Conservation (phyloP, 2,888 invertebrate genomes). For the Opisthograptis luteolata region DNA sequence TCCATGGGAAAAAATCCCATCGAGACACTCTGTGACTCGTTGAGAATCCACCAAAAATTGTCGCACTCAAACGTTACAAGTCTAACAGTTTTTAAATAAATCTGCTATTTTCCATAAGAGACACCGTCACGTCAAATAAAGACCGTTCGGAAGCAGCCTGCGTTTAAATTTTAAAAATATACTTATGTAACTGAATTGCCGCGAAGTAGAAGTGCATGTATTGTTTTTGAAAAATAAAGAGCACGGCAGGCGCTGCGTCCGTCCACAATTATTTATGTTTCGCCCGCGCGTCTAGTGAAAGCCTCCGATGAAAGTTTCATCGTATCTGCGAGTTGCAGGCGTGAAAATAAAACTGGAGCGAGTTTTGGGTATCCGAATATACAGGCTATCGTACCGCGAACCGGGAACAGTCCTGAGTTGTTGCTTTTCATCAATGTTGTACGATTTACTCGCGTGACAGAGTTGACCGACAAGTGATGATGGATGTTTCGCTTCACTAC, state of each 20-base stretch:
- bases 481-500: conserved; percentile 22
- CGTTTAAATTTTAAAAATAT: conserved; percentile 20
- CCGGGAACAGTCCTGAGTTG: conserved; percentile 40
- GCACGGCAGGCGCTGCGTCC: conserved; percentile 28
- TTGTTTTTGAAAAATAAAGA: conserved; percentile 39
- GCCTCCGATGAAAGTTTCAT: conserved; percentile 81
- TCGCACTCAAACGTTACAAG: too few species aligned
- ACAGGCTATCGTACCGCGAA: conserved; percentile 43
- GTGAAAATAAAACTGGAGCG: conserved; percentile 54
- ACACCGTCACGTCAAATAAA: too few species aligned
- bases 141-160: conserved; percentile 6
- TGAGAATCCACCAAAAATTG: too few species aligned
- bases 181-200: conserved; percentile 25
- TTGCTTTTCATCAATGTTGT: conserved; percentile 38
- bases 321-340: conserved; percentile 42
- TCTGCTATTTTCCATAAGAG: too few species aligned
- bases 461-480: conserved; percentile 30
- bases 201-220: conserved; percentile 30
- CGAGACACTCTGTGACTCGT: too few species aligned
- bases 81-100: too few species aligned
- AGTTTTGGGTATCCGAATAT: conserved; percentile 67
- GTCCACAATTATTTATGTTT: conserved; percentile 68
- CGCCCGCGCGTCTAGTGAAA: conserved; percentile 73
- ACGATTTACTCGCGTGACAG: conserved; percentile 33
- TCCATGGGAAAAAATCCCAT: too few species aligned